A percentile compares a stretch with the other conserved stretches of the same genome.
Evolutionary conservation across 2,888 invertebrate species (phyloP).

Genomic region (Ischnura elegans): DNA sequence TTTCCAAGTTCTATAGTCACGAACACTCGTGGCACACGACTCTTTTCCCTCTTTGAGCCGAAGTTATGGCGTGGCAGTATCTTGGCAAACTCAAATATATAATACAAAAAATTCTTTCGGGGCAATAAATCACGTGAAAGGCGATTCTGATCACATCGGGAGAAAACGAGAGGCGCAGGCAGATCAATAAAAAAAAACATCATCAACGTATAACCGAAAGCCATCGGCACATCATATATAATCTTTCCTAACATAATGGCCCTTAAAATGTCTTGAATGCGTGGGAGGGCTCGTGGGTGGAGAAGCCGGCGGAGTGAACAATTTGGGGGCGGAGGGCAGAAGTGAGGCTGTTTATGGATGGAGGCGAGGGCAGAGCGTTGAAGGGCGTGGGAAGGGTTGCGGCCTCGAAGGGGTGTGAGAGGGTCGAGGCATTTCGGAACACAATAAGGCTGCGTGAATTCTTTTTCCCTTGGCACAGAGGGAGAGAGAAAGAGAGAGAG

Average conservation of each 20-base stretch:
- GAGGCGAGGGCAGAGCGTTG: neutral
- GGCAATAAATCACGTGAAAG: neutral
- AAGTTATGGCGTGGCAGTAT: neutral
- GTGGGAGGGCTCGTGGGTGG: neutral
- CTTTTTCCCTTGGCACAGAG: neutral
- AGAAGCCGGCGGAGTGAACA: neutral
- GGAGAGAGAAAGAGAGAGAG: no score
- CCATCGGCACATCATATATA: neutral
- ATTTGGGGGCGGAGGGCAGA: neutral
- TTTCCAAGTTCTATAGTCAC: neutral
- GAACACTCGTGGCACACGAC: neutral
- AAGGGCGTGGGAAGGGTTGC: conserved; percentile 55
- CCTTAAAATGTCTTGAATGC: conserved; percentile 6
- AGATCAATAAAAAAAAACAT: conserved; percentile 1
- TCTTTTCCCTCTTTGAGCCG: neutral
- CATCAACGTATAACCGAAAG: neutral
- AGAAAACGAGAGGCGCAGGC: neutral
- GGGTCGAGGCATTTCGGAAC: conserved; percentile 25
- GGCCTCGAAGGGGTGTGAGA: neutral
- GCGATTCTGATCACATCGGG: neutral
- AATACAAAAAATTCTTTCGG: neutral
- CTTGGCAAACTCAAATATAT: neutral
- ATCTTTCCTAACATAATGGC: conserved; percentile 17
- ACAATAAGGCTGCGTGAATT: conserved; percentile 45
- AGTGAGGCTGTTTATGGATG: neutral